These are phyloP conservation scores for Pocillopora damicornis DNA, from an alignment of 64 coral and sea anemone genomes.

Conservation along the genomic window DNA sequence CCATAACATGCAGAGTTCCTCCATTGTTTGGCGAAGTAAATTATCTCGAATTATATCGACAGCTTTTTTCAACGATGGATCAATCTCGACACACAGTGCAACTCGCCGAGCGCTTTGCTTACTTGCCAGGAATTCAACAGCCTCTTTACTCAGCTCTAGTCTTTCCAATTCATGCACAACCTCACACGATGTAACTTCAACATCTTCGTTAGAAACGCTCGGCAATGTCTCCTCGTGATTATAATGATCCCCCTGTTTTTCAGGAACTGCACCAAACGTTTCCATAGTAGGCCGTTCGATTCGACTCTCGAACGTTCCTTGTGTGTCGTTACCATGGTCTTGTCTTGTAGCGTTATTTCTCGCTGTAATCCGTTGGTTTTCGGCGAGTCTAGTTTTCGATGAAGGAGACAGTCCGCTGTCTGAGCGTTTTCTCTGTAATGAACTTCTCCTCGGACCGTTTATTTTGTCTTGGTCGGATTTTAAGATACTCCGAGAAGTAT, in stretches of 20 bases:
- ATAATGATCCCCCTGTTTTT: neutral
- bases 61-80: slow-evolving; percentile 35
- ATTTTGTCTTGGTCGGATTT: neutral
- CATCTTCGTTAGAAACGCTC: neutral
- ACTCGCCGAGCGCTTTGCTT: slow-evolving; percentile 33
- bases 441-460: neutral
- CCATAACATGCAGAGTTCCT: slow-evolving; percentile 78
- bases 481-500: neutral
- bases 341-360: neutral
- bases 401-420: neutral
- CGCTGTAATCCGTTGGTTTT: neutral
- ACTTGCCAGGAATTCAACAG: slow-evolving; percentile 38
- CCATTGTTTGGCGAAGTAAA: slow-evolving; percentile 73
- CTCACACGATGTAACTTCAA: slow-evolving; percentile 27
- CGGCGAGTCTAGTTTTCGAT: neutral
- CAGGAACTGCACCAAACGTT: too few relatives aligned
- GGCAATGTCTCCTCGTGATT: neutral
- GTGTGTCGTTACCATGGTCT: neutral
- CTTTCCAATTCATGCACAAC: slow-evolving; percentile 24
- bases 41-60: slow-evolving; percentile 56
- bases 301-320: neutral
- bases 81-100: slow-evolving; percentile 39
- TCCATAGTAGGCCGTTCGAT: neutral
- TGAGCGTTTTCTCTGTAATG: neutral
- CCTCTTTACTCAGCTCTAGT: slow-evolving; percentile 48